Percentiles rank a stretch among this genome's conserved stretches.
These are phyloP conservation scores for Chrysomela aeneicollis DNA, from an alignment of 2,888 invertebrate species.

Conservation along the genomic window DNA sequence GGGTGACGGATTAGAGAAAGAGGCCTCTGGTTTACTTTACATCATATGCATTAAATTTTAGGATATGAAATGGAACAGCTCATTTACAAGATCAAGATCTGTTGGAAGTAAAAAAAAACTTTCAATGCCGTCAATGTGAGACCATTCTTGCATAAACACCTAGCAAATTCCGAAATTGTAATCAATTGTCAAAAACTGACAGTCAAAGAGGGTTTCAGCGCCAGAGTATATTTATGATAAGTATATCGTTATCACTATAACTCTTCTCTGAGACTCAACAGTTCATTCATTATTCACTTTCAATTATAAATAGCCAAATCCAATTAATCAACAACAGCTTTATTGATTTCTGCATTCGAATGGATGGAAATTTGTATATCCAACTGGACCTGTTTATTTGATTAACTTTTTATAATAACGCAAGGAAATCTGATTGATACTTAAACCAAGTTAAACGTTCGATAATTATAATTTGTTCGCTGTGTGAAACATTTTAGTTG, in stretches of 20 bases:
- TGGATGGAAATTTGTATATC: slow-evolving; percentile 21
- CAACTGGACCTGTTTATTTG: slow-evolving; percentile 29
- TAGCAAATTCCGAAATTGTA: too few species aligned
- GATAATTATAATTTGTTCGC: slow-evolving; percentile 16
- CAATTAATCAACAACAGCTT: slow-evolving; percentile 17
- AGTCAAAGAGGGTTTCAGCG: background rate
- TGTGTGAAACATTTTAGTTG: slow-evolving; percentile 24
- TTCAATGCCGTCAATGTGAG: too few species aligned
- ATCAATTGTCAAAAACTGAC: too few species aligned
- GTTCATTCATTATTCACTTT: background rate
- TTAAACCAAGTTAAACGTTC: slow-evolving; percentile 13
- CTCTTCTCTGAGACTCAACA: background rate
- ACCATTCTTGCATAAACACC: too few species aligned
- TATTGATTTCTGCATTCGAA: slow-evolving; percentile 24
- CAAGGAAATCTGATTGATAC: slow-evolving; percentile 21
- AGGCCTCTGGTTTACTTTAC: too few species aligned
- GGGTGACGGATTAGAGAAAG: too few species aligned
- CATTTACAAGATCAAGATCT: too few species aligned
- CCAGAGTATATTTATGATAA: background rate
- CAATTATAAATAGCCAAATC: background rate
- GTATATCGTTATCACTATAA: background rate
- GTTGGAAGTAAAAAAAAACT: too few species aligned
- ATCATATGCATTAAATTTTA: too few species aligned
- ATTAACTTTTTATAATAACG: slow-evolving; percentile 19
- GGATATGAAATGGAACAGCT: too few species aligned